Percentiles rank a stretch among this genome's conserved stretches.
Conservation (phyloP, 2,113 vertebrate species). For the Aegypius monachus region DNA sequence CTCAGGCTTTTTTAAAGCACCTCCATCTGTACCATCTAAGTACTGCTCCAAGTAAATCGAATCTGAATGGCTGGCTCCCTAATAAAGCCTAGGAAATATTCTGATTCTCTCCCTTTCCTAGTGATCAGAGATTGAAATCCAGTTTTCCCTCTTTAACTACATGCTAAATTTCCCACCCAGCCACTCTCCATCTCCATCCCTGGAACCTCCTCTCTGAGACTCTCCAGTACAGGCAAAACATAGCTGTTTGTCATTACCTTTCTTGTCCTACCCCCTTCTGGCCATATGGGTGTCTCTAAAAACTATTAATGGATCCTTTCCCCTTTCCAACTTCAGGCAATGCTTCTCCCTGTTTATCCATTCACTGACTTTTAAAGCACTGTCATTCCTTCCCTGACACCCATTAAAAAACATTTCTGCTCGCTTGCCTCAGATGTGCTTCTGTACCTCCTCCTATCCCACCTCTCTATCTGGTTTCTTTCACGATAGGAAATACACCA, state of each 20-base stretch:
- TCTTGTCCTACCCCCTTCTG: neutral
- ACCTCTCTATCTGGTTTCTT: neutral
- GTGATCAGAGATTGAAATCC: neutral
- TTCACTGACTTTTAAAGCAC: neutral
- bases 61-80: neutral
- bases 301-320: neutral
- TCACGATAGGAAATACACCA: neutral
- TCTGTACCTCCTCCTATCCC: neutral
- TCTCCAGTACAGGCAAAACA: neutral
- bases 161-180: neutral
- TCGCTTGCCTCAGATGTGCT: neutral
- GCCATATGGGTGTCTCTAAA: neutral
- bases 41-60: neutral
- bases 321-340: neutral
- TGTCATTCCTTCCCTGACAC: neutral
- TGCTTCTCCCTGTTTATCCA: neutral
- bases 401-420: neutral
- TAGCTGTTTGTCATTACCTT: neutral
- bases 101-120: neutral
- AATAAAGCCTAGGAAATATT: neutral
- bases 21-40: conserved; percentile 10
- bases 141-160: neutral
- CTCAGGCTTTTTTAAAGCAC: neutral
- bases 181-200: neutral
- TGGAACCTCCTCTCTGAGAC: neutral